phyloP scores from a whole-genome alignment of 1,140 invertebrate species.

The Armadillidium nasatum region DNA sequence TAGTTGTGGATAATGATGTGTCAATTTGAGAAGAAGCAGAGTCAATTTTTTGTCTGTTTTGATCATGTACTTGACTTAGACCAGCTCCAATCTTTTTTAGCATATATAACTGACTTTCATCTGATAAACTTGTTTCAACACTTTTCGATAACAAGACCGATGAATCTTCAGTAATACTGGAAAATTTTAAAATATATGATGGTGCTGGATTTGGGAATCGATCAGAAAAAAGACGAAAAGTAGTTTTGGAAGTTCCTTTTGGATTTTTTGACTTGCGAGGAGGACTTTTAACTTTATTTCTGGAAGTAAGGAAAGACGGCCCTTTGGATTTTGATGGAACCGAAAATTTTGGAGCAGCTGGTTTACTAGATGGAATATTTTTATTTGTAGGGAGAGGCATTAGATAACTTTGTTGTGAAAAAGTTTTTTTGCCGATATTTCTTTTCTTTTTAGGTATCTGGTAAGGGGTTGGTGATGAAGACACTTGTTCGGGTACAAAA shows the following conservation, averaged over 20 bases:
- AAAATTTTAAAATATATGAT: neutral
- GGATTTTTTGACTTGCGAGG: neutral
- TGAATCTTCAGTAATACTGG: neutral
- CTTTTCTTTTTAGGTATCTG: neutral
- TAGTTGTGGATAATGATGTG: neutral
- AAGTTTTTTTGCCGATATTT: neutral
- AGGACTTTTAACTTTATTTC: neutral
- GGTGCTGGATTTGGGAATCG: neutral
- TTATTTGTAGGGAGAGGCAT: neutral
- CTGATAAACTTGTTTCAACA: neutral
- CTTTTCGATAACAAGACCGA: neutral
- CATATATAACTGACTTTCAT: neutral
- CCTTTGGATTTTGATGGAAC: neutral
- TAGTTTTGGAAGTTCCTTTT: neutral
- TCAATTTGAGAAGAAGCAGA: neutral
- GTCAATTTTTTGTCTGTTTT: neutral
- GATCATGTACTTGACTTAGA: neutral
- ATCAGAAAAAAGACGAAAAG: neutral
- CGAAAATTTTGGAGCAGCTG: too few species aligned
- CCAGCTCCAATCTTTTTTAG: neutral
- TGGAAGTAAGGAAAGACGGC: neutral
- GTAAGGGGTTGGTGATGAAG: neutral
- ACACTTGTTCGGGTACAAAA: neutral
- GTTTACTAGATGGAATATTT: neutral
- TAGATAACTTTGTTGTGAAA: neutral